Evolutionary conservation across 2,888 invertebrate species (phyloP).

Genomic region (Amphipyra berbera): DNA sequence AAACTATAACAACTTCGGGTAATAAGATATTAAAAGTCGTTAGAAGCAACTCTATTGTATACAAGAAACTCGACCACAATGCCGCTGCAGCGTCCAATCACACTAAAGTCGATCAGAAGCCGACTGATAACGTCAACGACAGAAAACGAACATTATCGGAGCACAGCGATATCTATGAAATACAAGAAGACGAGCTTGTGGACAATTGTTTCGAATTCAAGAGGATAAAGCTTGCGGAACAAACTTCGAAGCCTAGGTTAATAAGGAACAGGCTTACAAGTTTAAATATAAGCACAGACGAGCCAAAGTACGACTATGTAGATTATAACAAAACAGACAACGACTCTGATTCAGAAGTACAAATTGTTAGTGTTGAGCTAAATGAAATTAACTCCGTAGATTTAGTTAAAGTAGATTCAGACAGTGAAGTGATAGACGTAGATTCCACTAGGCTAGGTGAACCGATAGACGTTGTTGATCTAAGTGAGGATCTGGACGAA

Average conservation of each 20-base stretch:
- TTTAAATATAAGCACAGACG: conserved; percentile 66
- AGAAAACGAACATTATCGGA: conserved; percentile 84
- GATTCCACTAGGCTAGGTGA: conserved; percentile 71
- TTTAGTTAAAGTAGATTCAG: conserved; percentile 65
- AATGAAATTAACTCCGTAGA: conserved; percentile 63
- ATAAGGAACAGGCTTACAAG: conserved; percentile 76
- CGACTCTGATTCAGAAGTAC: conserved; percentile 83
- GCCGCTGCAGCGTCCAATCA: conserved; percentile 62
- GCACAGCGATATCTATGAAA: conserved; percentile 77
- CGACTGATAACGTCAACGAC: conserved; percentile 64
- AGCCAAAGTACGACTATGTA: conserved; percentile 57
- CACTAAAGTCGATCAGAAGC: conserved; percentile 69
- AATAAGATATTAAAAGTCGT: conserved; percentile 86
- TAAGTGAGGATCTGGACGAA: conserved; percentile 80
- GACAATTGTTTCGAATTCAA: conserved; percentile 85
- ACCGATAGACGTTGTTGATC: conserved; percentile 78
- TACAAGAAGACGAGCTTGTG: conserved; percentile 79
- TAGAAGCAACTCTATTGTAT: conserved; percentile 84
- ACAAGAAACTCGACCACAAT: conserved; percentile 79
- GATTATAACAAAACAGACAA: conserved; percentile 64
- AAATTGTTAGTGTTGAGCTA: conserved; percentile 78
- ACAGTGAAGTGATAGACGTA: conserved; percentile 78
- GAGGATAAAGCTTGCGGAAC: conserved; percentile 77
- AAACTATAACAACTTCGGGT: conserved; percentile 80
- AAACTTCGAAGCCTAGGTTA: conserved; percentile 77